Conservation (phyloP, 1,140 invertebrate genomes). For the Caerostris extrusa region DNA sequence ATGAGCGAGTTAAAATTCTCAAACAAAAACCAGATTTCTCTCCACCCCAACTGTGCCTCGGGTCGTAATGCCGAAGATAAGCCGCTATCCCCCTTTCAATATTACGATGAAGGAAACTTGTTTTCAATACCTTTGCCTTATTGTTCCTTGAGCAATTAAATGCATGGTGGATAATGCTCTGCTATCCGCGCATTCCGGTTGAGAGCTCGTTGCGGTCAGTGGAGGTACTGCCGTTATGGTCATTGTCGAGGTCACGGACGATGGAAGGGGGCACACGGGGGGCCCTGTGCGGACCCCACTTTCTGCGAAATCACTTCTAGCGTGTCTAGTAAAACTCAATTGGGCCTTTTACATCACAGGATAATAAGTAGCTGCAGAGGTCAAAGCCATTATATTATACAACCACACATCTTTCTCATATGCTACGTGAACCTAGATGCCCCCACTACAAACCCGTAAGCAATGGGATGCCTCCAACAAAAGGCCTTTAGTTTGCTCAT, state of each 20-base stretch:
- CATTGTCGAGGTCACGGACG: constrained; percentile 64
- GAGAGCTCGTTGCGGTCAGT: constrained; percentile 34
- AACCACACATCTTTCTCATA: constrained; percentile 39
- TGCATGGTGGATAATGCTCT: background rate
- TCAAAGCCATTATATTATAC: constrained; percentile 59
- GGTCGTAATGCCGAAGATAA: background rate
- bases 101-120: background rate
- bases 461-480: background rate
- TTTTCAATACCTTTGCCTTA: background rate
- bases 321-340: constrained; percentile 58
- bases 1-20: too few species aligned
- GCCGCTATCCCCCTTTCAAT: background rate
- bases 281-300: background rate
- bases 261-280: background rate
- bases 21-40: too few species aligned
- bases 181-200: background rate
- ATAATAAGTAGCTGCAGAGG: constrained; percentile 61
- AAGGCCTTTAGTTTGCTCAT: background rate
- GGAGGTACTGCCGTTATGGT: constrained; percentile 34
- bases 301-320: constrained; percentile 49
- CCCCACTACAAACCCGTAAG: background rate
- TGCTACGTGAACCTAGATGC: background rate
- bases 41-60: background rate
- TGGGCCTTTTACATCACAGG: background rate
- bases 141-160: constrained; percentile 20